A percentile compares a stretch with the other conserved stretches of the same genome.
Conservation (phyloP, 2,113 vertebrate genomes). For the Leucosticte australis region DNA sequence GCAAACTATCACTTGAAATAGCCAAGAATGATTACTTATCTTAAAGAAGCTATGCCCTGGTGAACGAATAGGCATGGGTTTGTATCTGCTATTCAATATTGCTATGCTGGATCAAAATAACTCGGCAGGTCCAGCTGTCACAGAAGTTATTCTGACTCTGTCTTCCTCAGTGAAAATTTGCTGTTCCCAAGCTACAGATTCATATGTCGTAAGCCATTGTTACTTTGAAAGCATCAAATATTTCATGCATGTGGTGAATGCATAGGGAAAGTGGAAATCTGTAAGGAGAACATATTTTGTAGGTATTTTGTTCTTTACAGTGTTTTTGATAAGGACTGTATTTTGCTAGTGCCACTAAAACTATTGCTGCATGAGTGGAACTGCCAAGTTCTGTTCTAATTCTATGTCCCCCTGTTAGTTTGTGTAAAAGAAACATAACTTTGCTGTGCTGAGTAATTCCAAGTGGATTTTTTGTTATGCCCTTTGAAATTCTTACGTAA, state of each 20-base stretch:
- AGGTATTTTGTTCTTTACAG: neutral
- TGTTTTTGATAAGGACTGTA: neutral
- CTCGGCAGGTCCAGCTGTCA: neutral
- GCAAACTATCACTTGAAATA: neutral
- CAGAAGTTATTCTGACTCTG: neutral
- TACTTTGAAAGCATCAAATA: neutral
- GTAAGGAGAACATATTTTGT: neutral
- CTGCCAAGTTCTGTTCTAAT: neutral
- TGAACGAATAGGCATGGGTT: neutral
- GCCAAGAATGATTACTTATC: neutral
- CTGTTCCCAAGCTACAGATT: neutral
- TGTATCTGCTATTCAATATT: neutral
- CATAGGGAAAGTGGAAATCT: neutral
- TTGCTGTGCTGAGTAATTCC: neutral
- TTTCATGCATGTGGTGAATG: rapidly evolving
- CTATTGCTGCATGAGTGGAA: neutral
- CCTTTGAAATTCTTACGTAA: neutral
- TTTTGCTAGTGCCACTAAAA: neutral
- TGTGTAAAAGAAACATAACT: neutral
- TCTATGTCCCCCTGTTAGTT: neutral
- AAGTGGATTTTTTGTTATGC: neutral
- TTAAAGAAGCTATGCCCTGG: neutral
- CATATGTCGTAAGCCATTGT: neutral
- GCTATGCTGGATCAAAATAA: neutral
- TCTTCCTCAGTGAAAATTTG: neutral